Evolutionary conservation across 2,888 invertebrate species (phyloP), one percentile per base, ranked within the genome.

Genomic region (Drosophila tanythrix): DNA sequence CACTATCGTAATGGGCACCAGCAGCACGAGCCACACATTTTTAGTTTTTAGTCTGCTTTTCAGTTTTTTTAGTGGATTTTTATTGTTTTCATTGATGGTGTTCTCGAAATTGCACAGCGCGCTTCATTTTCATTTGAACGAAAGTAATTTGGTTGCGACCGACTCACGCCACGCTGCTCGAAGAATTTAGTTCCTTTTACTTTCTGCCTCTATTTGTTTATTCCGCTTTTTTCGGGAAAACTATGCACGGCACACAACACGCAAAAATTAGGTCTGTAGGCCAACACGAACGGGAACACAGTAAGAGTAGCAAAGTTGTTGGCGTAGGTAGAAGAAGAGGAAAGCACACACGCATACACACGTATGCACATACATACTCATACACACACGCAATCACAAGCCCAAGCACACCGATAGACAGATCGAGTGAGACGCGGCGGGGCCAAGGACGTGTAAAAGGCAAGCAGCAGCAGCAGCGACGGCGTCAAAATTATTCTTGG

Each of bases 241-340:
- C 88, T 85, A 79, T 89, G 72, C 85, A 79, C 80, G 82, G 77
- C 61, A 71, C 72, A 78, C 81, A 85, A 76, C 80, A 87, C 75
- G 83, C 83, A 76, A 88, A 81, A 88, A 88, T 90, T 90, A 80
- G 87, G 87, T 88, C 90, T 90, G 83, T 86, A 88, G 90, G 91
- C 85, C 90, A 89, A 81, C 77, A 78, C 86, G 85, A 89, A 89
- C 85, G 88, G 89, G 89, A 89, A 83, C 89, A 90, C 89, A 88
- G 89, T 88, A 90, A 83, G 72, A 82, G 78, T 70, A 76, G 82
- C 76, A 84, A 89, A 85, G 82, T 82, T 90, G 90, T 87, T 90
- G 87, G 86, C 86, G 90, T 89, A 87, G 86, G 90, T 83, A 89
- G 85, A 86, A 87, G 90, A 83, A 83, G 75, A 87, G 72, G 72